Conservation (phyloP, 1,140 invertebrate genomes). For the Tribolium castaneum region DNA sequence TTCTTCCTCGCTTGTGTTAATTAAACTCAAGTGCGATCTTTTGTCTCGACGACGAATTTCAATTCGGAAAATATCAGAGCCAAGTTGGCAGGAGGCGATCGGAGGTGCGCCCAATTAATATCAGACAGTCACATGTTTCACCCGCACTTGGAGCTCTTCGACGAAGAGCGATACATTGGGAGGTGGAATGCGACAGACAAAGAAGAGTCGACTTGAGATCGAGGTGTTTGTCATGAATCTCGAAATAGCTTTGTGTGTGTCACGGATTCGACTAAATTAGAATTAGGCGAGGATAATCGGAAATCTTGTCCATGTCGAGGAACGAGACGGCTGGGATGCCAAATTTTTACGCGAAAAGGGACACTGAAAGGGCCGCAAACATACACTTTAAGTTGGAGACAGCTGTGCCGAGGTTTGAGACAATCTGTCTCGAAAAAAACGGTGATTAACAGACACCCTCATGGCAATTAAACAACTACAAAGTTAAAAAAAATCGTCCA, state of each 20-base stretch:
- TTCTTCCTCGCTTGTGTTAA: background rate
- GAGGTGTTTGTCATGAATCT: conserved; percentile 53
- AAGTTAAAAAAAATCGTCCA: no score
- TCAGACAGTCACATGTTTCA: conserved; percentile 50
- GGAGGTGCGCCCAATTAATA: conserved; percentile 50
- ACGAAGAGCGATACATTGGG: background rate
- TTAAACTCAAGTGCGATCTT: conserved; percentile 4
- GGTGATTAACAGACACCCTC: no score
- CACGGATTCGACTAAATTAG: conserved; percentile 51
- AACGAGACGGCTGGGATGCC: no score
- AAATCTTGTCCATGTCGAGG: conserved; percentile 32
- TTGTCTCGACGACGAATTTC: background rate
- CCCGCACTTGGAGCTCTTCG: conserved; percentile 39
- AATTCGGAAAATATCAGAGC: conserved; percentile 8
- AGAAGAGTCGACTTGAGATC: conserved; percentile 35
- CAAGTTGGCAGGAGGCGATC: conserved; percentile 41
- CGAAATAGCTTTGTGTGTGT: conserved; percentile 50
- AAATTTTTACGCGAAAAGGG: no score
- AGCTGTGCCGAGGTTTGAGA: no score
- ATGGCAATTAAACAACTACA: no score
- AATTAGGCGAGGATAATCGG: conserved; percentile 43
- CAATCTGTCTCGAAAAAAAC: no score
- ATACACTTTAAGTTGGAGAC: no score
- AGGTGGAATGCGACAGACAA: background rate
- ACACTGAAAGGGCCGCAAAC: no score